phyloP scores from a whole-genome alignment of 2,797 vertebrate genomes.

The Salarias fasciatus region DNA sequence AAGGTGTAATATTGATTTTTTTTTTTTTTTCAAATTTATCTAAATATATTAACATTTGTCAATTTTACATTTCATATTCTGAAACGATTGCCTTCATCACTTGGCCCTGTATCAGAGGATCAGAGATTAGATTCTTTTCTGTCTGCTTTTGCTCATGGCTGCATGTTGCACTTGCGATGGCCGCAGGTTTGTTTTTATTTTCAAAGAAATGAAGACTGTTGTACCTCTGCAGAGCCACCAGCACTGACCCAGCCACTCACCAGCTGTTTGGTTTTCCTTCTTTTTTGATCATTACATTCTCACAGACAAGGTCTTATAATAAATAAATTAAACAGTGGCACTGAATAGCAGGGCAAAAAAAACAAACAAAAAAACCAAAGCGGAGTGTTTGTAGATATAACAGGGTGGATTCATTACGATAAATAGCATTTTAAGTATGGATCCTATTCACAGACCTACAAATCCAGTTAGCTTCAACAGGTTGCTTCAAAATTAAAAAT shows the following conservation, averaged over 20 bases:
- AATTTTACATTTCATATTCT: too few relatives aligned
- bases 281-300: conserved; percentile 66
- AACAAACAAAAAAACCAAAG: neutral
- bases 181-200: neutral
- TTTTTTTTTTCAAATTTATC: too few relatives aligned
- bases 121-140: too few relatives aligned
- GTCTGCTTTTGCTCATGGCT: too few relatives aligned
- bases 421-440: conserved; percentile 50
- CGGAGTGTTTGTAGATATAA: conserved; percentile 52
- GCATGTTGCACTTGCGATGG: conserved; percentile 24
- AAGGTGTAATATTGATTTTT: too few relatives aligned
- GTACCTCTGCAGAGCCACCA: conserved; percentile 53
- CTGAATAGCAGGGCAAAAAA: conserved; percentile 43
- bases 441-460: conserved; percentile 64
- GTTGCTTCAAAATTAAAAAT: conserved; percentile 27
- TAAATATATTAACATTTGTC: too few relatives aligned
- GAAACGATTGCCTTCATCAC: too few relatives aligned
- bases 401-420: conserved; percentile 50
- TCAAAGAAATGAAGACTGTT: neutral
- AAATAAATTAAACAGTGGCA: conserved; percentile 72
- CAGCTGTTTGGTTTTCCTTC: neutral
- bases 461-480: conserved; percentile 71
- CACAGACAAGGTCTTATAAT: conserved; percentile 53
- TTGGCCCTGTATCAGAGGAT: too few relatives aligned
- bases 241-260: conserved; percentile 49